Evolutionary conservation across 92 coral and sea anemone species (phyloP), one percentile per base, ranked within the genome.

Genomic region (Zoanthus sociatus): DNA sequence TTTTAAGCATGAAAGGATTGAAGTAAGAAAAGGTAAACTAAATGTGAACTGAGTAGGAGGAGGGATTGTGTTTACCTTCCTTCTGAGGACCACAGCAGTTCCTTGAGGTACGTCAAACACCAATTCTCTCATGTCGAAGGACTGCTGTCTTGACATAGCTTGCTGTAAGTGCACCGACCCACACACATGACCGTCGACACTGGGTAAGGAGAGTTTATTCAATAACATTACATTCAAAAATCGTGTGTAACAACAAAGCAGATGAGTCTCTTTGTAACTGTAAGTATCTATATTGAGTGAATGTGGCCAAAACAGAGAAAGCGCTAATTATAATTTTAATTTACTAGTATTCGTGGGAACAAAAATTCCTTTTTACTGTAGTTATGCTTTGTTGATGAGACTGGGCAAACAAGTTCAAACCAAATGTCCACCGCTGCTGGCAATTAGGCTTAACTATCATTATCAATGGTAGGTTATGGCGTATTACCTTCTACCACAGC

Each of bases 21-120:
- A 7, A 60, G 66, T 5, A 14, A 13, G 20, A 1, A 13, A 15
- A 15, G 18, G 66, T 13, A 31, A 21, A 20, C 30, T 7, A 20
- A 9, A 16, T 63, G 21, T 3, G 10, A 63, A 7, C 1, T 7
- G 9, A 7, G 4, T 8, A 63, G 69, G 30, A 63, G 6, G 30
- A 63, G 69, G 7, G 12, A 50, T 9, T n/a, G 69, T 17, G 10
- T 20, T 31, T 47, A 96, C 98, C 96, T 97, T 97, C 84, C 94
- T 92, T 68, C 97, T 90, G 2, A 97, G 94, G 47, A 97, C 81
- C 12, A 97, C 99, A 3, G 99, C 99, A 45, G 95, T 90, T 55
- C 99, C 99, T 79, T 95, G 99, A 12, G 99, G 98, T 17, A 97
- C 99, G 86, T 97, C 99, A 46, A 97, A 78, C 17, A 97, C 98